Evolutionary conservation across 2,113 vertebrate species (phyloP), one percentile per base, ranked within the genome.

Genomic region (Silurus glanis): DNA sequence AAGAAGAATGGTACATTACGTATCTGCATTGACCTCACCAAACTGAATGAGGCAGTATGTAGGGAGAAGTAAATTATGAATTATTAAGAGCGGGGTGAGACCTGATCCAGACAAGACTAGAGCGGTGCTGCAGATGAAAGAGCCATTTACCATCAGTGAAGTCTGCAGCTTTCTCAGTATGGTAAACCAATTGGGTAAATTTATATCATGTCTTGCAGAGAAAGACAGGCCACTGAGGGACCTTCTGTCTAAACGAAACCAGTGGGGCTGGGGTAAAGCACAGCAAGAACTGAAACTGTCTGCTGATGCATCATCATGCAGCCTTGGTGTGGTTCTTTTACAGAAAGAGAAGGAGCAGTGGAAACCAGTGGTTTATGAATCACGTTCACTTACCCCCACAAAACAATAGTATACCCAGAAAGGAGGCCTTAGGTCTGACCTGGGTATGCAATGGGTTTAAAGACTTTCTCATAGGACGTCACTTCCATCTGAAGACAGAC

Each of bases 221-320:
- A 37, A 37, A 37, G 28, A 37, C 28, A 37, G 28, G 28, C 28
- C 28, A 37, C 28, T 37, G 28, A 37, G 28, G 28, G 56, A 58
- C 56, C 13, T 16, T 1, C 56, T 58, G 12, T 58, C 28, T 14
- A 16, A 58, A 17, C 85, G 66, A 14, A 90, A 89, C 28, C 59
- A 78, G 21, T 89, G 85, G 88, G 66, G 17, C 2, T 89, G 67
- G 85, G 88, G 81, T 5, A 9, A 21, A 56, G 21, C 28, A 45
- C 76, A 87, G 76, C 61, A 49, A n/a, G 9, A 79, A 13, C 10
- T 10, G 5, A 23, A 58, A 1, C n/a, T 79, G 4, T 79, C 76
- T 6, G 76, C 76, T 1, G 76, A 56, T 37, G 55, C 76, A 0
- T 79, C 76, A 13, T 79, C 53, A 6, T 58, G 58, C 28, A n/a